Evolutionary conservation across 2,888 invertebrate genomes (phyloP).

Genomic region (Zelleria hepariella): DNA sequence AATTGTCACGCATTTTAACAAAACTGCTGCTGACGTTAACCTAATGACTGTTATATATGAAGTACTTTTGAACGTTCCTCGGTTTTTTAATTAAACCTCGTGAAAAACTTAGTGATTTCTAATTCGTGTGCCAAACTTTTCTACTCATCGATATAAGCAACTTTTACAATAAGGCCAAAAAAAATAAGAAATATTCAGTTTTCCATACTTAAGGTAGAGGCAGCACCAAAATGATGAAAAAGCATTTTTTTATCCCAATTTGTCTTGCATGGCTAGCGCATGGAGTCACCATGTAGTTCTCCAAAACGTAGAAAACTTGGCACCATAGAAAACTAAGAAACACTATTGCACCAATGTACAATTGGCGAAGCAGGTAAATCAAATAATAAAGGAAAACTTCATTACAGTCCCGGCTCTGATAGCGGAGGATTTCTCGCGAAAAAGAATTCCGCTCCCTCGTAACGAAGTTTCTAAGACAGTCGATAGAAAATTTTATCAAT

Average conservation of each 20-base stretch:
- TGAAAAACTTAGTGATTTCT: background rate
- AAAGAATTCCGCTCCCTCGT: conserved; percentile 37
- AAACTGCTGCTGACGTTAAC: background rate
- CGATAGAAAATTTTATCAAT: conserved; percentile 10
- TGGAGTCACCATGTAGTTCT: too few species aligned
- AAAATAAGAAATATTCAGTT: too few species aligned
- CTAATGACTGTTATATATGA: background rate
- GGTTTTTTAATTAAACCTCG: background rate
- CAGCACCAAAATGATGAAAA: too few species aligned
- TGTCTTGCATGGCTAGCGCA: too few species aligned
- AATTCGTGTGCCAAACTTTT: too few species aligned
- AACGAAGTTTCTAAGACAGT: conserved; percentile 16
- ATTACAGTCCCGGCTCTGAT: conserved; percentile 52
- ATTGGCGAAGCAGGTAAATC: conserved; percentile 42
- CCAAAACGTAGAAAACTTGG: background rate
- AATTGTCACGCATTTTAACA: conserved; percentile 1
- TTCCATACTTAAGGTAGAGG: too few species aligned
- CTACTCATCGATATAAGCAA: too few species aligned
- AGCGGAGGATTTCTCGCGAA: conserved; percentile 43
- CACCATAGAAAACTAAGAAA: background rate
- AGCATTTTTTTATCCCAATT: too few species aligned
- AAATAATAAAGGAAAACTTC: conserved; percentile 65
- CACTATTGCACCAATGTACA: background rate
- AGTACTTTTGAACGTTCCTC: background rate
- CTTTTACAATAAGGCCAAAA: too few species aligned